These are phyloP conservation scores for Volucella zonaria DNA, from an alignment of 2,888 invertebrate genomes.

Conservation along the genomic window DNA sequence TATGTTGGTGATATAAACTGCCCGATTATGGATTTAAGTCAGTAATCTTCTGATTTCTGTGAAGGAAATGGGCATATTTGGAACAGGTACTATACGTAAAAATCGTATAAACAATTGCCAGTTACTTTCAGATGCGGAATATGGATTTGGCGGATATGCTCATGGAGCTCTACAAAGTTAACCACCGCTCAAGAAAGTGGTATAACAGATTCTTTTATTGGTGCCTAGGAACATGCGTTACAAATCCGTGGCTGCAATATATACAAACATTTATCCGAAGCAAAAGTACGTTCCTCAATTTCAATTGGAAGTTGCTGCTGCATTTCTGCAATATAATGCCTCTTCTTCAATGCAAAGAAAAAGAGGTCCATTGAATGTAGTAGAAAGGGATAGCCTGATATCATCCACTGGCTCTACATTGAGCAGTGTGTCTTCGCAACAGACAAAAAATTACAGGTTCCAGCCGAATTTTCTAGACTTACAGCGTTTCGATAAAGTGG, in stretches of 20 bases:
- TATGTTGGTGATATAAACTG: conserved; percentile 67
- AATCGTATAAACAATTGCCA: too few species aligned
- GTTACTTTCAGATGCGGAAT: too few species aligned
- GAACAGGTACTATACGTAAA: too few species aligned
- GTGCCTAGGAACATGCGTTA: conserved; percentile 41
- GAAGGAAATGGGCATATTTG: too few species aligned
- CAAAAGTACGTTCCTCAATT: background rate
- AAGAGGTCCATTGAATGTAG: conserved; percentile 55
- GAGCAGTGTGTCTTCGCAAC: conserved; percentile 51
- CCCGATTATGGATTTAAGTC: conserved; percentile 48
- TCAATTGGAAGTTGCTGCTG: conserved; percentile 5
- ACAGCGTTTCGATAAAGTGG: conserved; percentile 65
- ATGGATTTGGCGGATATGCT: too few species aligned
- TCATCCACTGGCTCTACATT: conserved; percentile 45
- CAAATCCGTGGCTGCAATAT: conserved; percentile 43
- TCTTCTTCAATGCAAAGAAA: conserved; percentile 63
- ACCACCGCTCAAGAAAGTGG: conserved; percentile 62
- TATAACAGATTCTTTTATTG: conserved; percentile 59
- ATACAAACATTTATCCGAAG: conserved; percentile 22
- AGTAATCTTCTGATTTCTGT: too few species aligned
- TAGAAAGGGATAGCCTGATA: conserved; percentile 45
- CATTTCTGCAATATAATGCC: conserved; percentile 43
- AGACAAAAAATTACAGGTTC: conserved; percentile 67
- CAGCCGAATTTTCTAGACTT: conserved; percentile 62
- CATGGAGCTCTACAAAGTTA: conserved; percentile 58